A percentile compares a stretch with the other conserved stretches of the same genome.
phyloP scores from a whole-genome alignment of 2,113 vertebrate genomes.

The Ciconia maguari region DNA sequence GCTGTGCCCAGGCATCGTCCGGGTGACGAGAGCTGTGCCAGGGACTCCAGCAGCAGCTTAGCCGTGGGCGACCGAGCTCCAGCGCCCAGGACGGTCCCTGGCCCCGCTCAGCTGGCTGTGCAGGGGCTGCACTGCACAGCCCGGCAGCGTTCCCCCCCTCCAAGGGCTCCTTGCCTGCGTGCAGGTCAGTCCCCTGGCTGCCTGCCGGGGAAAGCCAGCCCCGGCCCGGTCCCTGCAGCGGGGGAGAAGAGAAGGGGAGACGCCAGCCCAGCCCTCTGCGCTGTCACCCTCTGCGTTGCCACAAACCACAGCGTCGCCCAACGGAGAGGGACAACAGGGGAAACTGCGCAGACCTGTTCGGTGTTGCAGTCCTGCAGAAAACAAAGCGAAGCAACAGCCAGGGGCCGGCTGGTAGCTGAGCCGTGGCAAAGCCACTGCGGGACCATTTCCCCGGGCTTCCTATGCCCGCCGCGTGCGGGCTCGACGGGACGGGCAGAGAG shows the following conservation, averaged over 20 bases:
- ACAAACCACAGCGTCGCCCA: neutral
- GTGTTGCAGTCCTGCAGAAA: neutral
- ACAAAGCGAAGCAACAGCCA: neutral
- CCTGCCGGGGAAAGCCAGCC: no score
- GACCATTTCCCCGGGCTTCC: neutral
- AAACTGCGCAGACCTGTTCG: neutral
- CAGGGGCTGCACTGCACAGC: rapidly evolving
- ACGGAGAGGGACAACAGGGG: neutral
- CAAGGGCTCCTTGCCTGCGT: rapidly evolving
- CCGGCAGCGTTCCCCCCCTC: neutral
- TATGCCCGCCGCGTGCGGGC: rapidly evolving
- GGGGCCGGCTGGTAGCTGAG: neutral
- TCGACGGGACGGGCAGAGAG: neutral
- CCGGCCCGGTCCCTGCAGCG: neutral
- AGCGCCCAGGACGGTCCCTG: rapidly evolving
- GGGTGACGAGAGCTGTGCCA: no score
- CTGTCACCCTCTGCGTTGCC: rapidly evolving
- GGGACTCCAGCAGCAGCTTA: neutral
- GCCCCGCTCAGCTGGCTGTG: no score
- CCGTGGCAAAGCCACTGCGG: rapidly evolving
- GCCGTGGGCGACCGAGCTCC: neutral
- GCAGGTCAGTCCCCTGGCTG: neutral
- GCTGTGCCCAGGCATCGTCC: neutral
- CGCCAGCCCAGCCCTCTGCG: rapidly evolving
- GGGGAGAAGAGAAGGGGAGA: neutral